Evolutionary conservation across 2,113 vertebrate species (phyloP).

Genomic region (Paradisaea rubra): DNA sequence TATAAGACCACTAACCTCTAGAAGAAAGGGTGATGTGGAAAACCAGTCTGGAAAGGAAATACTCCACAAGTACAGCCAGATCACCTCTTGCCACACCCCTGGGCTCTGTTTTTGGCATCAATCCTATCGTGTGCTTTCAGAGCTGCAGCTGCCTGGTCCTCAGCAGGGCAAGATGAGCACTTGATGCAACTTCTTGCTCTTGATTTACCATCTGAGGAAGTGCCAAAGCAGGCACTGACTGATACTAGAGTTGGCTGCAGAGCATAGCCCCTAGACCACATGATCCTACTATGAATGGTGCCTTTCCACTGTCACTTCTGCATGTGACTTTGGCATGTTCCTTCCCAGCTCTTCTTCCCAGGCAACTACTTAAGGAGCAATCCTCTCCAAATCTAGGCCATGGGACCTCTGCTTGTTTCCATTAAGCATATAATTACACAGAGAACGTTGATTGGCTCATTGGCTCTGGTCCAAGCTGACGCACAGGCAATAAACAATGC

Average conservation of each 20-base stretch:
- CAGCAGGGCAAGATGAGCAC: neutral
- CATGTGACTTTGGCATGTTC: neutral
- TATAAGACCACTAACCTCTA: neutral
- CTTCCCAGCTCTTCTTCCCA: neutral
- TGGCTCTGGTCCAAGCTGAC: neutral
- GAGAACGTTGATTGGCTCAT: neutral
- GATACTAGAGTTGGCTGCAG: neutral
- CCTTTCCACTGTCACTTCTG: neutral
- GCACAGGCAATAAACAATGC: neutral
- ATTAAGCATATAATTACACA: neutral
- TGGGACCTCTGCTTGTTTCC: neutral
- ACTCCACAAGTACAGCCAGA: neutral
- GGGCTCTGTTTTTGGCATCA: neutral
- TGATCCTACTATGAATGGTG: neutral
- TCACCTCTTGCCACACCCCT: neutral
- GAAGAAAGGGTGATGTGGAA: neutral
- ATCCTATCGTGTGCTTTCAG: neutral
- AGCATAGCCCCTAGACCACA: neutral
- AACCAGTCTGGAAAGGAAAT: neutral
- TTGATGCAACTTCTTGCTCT: neutral
- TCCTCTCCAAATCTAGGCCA: neutral
- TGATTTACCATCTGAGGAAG: neutral
- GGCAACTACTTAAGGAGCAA: neutral
- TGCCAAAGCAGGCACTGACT: neutral
- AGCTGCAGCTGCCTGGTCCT: neutral